Base-by-base conservation (phyloP, 1,140 invertebrate species). In the Theocolax elegans region DNA sequence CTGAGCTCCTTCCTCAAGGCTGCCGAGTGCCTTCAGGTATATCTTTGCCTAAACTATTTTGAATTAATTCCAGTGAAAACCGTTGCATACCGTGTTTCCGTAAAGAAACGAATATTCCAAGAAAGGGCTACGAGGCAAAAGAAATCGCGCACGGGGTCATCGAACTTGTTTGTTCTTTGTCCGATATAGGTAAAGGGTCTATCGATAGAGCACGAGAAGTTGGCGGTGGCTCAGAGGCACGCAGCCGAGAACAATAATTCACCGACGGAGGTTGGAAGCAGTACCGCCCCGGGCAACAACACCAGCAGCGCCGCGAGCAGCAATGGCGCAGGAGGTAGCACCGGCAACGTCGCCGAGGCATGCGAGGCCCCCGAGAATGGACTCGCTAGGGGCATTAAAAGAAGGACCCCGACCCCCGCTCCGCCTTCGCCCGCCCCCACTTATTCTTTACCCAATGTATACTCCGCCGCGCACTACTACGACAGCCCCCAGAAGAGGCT, bases 1-100 rank as follows among this genome's bases (percentile, higher is more conserved):
- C 89, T 96, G 65, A 93, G 92, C 77, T 94, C 93, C 81, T 95
- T 96, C 80, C 90, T 96, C 66, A 95, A 95, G 86, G 94, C 94
- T 56, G 95, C 94, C 29, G 94, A 96, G 85, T 93, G 92, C 86
- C 88, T 95, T 78, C 94, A 95, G 89, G 93, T 94, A 79, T n/a
- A n/a, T n/a, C n/a, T n/a, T n/a, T n/a, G n/a, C n/a, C n/a, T n/a
- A n/a, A n/a, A n/a, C n/a, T n/a, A n/a, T n/a, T n/a, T n/a, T n/a
- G n/a, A n/a, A n/a, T n/a, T n/a, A n/a, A n/a, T n/a, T n/a, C n/a
- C n/a, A n/a, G n/a, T n/a, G n/a, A n/a, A n/a, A n/a, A n/a, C n/a
- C n/a, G n/a, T n/a, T n/a, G n/a, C n/a, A n/a, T n/a, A n/a, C n/a
- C n/a, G n/a, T n/a, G n/a, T n/a, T n/a, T n/a, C n/a, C n/a, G n/a